Evolutionary conservation across 2,797 vertebrate species (phyloP).

Genomic region (Onychomys arenicola): DNA sequence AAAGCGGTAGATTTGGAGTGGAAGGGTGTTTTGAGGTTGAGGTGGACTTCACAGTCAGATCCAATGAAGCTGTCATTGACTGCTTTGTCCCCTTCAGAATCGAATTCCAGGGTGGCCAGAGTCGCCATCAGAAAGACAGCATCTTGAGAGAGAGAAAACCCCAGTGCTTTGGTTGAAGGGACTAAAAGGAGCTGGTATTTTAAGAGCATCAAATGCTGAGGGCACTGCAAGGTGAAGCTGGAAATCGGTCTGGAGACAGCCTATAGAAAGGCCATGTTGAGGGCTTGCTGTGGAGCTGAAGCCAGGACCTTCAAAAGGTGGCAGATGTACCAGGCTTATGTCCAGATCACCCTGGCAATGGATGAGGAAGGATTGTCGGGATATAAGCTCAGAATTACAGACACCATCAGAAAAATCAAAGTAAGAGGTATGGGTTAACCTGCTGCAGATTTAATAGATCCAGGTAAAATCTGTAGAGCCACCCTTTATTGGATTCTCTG

Average conservation of each 20-base stretch:
- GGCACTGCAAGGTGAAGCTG: neutral
- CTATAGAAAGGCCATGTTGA: neutral
- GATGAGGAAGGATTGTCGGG: neutral
- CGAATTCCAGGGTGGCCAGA: neutral
- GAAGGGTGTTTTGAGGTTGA: neutral
- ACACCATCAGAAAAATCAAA: neutral
- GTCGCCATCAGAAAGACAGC: neutral
- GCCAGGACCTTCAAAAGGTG: neutral
- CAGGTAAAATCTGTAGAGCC: neutral
- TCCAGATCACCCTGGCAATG: neutral
- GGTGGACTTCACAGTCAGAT: neutral
- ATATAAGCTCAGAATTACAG: neutral
- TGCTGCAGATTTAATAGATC: neutral
- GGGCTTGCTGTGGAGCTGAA: neutral
- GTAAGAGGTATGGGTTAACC: neutral
- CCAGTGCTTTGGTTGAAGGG: neutral
- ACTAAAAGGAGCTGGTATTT: conserved; percentile 12
- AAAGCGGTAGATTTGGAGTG: neutral
- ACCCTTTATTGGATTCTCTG: neutral
- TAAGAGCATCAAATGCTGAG: neutral
- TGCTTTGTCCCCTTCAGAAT: neutral
- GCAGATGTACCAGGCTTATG: too few species aligned
- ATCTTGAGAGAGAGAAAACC: neutral
- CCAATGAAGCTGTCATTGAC: neutral
- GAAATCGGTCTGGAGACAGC: neutral